Conservation (phyloP, 2,113 vertebrate genomes). For the Panurus biarmicus region DNA sequence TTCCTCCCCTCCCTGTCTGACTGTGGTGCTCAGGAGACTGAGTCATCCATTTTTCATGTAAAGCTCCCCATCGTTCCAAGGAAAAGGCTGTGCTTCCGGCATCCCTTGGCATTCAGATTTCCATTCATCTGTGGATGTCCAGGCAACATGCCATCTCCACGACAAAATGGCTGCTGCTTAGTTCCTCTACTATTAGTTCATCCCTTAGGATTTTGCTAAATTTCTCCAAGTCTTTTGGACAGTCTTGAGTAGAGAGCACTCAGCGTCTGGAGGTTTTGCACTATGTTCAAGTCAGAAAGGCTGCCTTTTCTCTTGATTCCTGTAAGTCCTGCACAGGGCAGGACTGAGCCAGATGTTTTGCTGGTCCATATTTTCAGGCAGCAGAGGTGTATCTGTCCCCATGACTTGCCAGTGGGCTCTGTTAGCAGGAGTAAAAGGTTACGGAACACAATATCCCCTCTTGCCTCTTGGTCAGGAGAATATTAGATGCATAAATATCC, state of each 20-base stretch:
- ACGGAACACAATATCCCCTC: background rate
- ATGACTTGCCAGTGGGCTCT: background rate
- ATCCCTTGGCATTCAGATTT: background rate
- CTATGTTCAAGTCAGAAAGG: background rate
- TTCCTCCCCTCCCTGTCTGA: background rate
- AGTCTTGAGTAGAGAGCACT: background rate
- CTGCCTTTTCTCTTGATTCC: background rate
- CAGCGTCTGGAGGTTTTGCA: background rate
- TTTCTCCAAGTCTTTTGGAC: background rate
- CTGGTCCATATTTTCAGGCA: background rate
- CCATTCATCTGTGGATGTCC: background rate
- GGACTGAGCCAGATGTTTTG: background rate
- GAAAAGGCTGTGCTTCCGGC: background rate
- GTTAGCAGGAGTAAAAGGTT: background rate
- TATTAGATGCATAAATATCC: background rate
- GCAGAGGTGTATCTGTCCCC: background rate
- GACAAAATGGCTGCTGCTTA: conserved; percentile 26
- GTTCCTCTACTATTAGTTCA: background rate
- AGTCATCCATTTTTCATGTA: conserved; percentile 23
- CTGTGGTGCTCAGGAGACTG: background rate
- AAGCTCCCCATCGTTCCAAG: background rate
- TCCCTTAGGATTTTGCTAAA: background rate
- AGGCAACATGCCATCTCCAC: background rate
- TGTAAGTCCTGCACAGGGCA: background rate
- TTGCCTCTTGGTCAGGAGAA: background rate